Conservation (phyloP, 53 echinoderm and acorn worm species). For the Luidia sarsii region DNA sequence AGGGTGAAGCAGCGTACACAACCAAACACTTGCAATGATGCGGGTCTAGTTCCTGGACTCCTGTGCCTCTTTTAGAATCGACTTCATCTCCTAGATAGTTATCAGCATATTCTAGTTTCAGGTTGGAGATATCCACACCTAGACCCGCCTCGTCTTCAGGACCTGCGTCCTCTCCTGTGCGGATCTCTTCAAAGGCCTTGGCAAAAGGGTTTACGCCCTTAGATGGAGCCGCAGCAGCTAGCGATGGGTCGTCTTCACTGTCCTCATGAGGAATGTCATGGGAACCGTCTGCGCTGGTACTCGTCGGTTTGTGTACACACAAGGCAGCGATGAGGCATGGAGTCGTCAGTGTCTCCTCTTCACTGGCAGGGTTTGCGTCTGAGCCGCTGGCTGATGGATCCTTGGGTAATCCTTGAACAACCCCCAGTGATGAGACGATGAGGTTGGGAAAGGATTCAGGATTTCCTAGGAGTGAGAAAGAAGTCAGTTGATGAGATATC, state of each 20-base stretch:
- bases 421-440: conserved; percentile 68
- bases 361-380: conserved; percentile 23
- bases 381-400: conserved; percentile 28
- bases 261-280: not conserved
- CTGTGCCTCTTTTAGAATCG: conserved; percentile 49
- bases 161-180: conserved; percentile 19
- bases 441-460: conserved; percentile 55
- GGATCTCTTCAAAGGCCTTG: conserved; percentile 28
- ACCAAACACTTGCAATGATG: conserved; percentile 57
- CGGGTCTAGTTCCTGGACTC: conserved; percentile 19
- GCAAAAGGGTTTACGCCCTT: conserved; percentile 13
- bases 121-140: conserved; percentile 62
- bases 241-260: conserved; percentile 22
- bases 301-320: conserved; percentile 61
- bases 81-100: conserved; percentile 83
- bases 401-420: conserved; percentile 48
- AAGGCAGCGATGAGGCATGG: conserved; percentile 71
- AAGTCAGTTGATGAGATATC: not conserved
- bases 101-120: conserved; percentile 65
- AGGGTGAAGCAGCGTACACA: conserved; percentile 49
- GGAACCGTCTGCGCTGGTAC: not conserved
- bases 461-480: too few species aligned
- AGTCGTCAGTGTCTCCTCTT: conserved; percentile 22
- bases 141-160: conserved; percentile 77
- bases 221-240: not conserved